These are phyloP conservation scores for Takifugu flavidus DNA, from an alignment of 2,113 vertebrate genomes.

Conservation along the genomic window DNA sequence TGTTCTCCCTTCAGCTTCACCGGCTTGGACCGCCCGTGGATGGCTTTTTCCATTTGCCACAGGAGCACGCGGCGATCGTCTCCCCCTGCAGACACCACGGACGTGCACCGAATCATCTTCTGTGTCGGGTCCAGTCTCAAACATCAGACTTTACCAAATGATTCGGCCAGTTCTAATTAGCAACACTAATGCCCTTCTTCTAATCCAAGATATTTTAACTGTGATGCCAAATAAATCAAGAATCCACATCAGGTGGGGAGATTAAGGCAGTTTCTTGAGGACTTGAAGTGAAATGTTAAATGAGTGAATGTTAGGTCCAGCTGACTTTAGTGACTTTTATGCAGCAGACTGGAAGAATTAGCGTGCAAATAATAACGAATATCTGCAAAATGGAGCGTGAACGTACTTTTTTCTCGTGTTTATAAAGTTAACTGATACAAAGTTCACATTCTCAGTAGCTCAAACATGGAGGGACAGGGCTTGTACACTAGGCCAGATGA, in stretches of 20 bases:
- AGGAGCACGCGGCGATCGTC: slow-evolving; percentile 94
- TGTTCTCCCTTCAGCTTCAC: slow-evolving; percentile 95
- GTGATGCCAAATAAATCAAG: no score
- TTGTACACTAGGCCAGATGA: slow-evolving; percentile 39
- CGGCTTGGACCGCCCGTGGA: slow-evolving; percentile 89
- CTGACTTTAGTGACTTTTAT: background rate
- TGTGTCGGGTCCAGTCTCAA: no score
- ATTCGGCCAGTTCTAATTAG: no score
- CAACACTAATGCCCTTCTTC: no score
- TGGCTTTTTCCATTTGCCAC: slow-evolving; percentile 95
- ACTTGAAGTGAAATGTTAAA: background rate
- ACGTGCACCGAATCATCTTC: background rate
- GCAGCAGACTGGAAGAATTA: background rate
- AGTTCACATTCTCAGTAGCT: slow-evolving; percentile 12
- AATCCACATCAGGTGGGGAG: background rate
- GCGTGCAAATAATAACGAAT: no score
- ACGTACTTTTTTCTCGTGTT: background rate
- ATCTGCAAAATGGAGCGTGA: no score
- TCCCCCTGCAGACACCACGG: slow-evolving; percentile 77
- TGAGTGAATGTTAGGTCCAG: no score
- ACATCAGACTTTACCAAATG: no score
- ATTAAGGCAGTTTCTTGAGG: background rate
- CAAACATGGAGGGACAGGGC: slow-evolving; percentile 20
- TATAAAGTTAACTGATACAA: background rate
- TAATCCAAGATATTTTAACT: no score